These are phyloP conservation scores for Ceyx margarethae DNA, from an alignment of 2,113 vertebrate species.

Conservation along the genomic window DNA sequence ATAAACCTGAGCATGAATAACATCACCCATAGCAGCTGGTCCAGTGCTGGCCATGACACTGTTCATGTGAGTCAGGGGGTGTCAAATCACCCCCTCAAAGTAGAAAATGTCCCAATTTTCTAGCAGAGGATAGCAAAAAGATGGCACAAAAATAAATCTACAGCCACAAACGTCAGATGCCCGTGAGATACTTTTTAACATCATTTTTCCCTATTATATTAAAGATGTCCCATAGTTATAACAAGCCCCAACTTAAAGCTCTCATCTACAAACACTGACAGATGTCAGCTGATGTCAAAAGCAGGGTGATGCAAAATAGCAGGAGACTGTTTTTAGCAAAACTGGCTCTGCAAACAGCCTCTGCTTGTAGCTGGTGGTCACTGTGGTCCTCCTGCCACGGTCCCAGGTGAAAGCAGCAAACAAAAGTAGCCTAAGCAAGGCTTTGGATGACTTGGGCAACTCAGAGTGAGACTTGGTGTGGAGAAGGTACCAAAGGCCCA, in stretches of 20 bases:
- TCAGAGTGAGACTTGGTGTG: no score
- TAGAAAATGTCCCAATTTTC: background rate
- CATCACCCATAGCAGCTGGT: background rate
- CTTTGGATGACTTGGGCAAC: background rate
- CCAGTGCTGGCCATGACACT: background rate
- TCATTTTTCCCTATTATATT: accelerated
- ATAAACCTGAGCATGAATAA: background rate
- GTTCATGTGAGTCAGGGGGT: background rate
- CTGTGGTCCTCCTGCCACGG: background rate
- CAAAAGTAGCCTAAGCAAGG: background rate
- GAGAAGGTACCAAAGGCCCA: background rate
- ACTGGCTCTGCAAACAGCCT: background rate
- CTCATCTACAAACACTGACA: background rate
- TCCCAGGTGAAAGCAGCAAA: background rate
- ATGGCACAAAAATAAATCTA: background rate
- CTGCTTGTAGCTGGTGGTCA: background rate
- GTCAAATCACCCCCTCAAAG: background rate
- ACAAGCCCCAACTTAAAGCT: background rate
- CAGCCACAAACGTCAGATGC: background rate
- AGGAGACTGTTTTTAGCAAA: background rate
- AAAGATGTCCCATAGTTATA: background rate
- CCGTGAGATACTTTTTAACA: background rate
- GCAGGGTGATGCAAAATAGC: background rate
- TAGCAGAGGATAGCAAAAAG: background rate
- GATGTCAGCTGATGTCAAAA: background rate